Evolutionary conservation across 2,797 vertebrate genomes (phyloP).

Genomic region (Selene dorsalis): DNA sequence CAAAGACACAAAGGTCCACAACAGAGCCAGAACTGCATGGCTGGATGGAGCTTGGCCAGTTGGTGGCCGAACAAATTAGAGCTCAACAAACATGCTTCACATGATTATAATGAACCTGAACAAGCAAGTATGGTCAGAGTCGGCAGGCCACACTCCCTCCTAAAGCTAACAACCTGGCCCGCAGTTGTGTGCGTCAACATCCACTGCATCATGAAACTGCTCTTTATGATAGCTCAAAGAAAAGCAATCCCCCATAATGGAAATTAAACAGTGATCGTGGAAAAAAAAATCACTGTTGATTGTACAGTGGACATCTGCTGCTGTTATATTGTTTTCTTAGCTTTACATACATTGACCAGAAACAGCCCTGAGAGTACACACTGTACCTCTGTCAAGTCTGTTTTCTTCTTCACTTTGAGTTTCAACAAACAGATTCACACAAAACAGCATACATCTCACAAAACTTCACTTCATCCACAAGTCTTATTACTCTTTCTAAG

Average conservation of each 20-base stretch:
- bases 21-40: constrained; percentile 12
- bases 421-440: constrained; percentile 16
- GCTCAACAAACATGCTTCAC: constrained; percentile 53
- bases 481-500: constrained; percentile 14
- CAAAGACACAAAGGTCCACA: constrained; percentile 10
- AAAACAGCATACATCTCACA: constrained; percentile 22
- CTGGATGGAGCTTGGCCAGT: constrained; percentile 18
- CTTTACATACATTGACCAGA: constrained; percentile 5
- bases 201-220: constrained; percentile 5
- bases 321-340: background rate
- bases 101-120: constrained; percentile 44
- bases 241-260: background rate
- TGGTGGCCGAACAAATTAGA: constrained; percentile 31
- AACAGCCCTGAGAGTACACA: background rate
- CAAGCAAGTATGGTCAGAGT: constrained; percentile 20
- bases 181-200: constrained; percentile 23
- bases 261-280: constrained; percentile 35
- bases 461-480: constrained; percentile 28
- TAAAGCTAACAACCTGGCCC: constrained; percentile 46
- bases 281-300: constrained; percentile 7
- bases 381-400: background rate
- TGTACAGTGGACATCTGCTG: background rate
- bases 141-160: background rate
- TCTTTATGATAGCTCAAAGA: constrained; percentile 32
- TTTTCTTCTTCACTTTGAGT: constrained; percentile 4